phyloP scores from a whole-genome alignment of 2,888 invertebrate species.

The Frankliniella intonsa region DNA sequence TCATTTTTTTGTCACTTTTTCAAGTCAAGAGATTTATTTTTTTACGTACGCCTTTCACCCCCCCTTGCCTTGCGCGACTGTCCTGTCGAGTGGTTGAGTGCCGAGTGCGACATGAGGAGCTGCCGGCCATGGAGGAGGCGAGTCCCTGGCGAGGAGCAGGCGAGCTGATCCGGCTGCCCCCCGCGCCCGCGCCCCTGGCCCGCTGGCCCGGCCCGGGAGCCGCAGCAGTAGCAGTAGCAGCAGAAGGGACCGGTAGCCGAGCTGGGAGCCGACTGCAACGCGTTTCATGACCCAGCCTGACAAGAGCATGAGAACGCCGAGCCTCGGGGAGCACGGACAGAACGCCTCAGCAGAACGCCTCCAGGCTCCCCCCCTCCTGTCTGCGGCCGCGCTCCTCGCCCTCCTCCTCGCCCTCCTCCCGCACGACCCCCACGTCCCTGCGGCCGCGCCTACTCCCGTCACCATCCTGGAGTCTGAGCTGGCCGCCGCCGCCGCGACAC shows the following conservation, averaged over 20 bases:
- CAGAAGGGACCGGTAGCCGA: not conserved
- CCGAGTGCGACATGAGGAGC: not conserved
- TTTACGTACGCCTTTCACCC: not conserved
- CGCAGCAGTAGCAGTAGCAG: not conserved
- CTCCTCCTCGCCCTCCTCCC: constrained; percentile 38
- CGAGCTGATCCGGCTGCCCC: not conserved
- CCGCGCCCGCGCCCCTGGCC: not conserved
- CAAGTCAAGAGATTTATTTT: not conserved
- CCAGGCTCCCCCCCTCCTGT: constrained; percentile 28
- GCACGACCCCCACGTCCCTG: constrained; percentile 44
- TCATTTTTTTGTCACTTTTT: not conserved
- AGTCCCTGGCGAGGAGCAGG: not conserved
- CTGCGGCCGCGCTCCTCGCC: constrained; percentile 25
- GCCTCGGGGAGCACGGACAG: not conserved
- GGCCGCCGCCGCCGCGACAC: constrained; percentile 40
- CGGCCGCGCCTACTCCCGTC: constrained; percentile 41
- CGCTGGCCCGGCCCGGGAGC: no score
- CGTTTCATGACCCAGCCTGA: constrained; percentile 4
- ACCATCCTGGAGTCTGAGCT: constrained; percentile 30
- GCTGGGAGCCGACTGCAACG: not conserved
- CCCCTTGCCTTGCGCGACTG: not conserved
- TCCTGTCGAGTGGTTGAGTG: not conserved
- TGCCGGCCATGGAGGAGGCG: not conserved
- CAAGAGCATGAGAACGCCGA: constrained; percentile 13
- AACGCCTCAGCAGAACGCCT: not conserved